phyloP scores from a whole-genome alignment of 2,113 vertebrate genomes.

The Ceyx margarethae region DNA sequence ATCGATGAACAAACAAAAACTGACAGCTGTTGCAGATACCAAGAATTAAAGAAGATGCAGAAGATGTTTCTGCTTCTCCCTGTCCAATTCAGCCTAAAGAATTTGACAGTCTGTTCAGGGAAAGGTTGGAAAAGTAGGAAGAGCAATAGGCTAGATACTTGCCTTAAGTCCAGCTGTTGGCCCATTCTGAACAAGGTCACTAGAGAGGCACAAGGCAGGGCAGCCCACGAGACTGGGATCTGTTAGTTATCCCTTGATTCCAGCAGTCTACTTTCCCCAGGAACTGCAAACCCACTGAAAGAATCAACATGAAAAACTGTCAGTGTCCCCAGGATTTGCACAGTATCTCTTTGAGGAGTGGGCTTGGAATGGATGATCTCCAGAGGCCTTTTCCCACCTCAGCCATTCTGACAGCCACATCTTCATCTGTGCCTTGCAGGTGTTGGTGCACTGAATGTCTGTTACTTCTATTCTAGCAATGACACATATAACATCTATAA shows the following conservation, averaged over 20 bases:
- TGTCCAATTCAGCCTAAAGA: not conserved
- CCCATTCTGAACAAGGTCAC: not conserved
- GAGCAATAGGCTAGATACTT: not conserved
- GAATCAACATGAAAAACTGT: not conserved
- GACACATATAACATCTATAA: not conserved
- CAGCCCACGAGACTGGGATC: not conserved
- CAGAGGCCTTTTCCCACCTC: not conserved
- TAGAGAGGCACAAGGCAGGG: not conserved
- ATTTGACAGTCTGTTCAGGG: not conserved
- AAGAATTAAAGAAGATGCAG: conserved; percentile 29
- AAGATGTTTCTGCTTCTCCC: conserved; percentile 9
- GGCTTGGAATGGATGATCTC: not conserved
- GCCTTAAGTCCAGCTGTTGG: not conserved
- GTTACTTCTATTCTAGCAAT: not conserved
- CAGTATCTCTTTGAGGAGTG: not conserved
- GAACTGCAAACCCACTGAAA: not conserved
- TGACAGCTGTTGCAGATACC: conserved; percentile 26
- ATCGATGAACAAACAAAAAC: conserved; percentile 58
- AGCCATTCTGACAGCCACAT: not conserved
- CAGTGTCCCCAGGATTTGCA: not conserved
- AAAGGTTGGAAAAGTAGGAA: not conserved
- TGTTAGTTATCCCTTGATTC: not conserved
- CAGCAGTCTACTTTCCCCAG: not conserved
- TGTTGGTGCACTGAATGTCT: not conserved
- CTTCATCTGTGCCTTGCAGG: not conserved